Conservation (phyloP, 2,797 vertebrate species). For the Ataeniobius toweri region DNA sequence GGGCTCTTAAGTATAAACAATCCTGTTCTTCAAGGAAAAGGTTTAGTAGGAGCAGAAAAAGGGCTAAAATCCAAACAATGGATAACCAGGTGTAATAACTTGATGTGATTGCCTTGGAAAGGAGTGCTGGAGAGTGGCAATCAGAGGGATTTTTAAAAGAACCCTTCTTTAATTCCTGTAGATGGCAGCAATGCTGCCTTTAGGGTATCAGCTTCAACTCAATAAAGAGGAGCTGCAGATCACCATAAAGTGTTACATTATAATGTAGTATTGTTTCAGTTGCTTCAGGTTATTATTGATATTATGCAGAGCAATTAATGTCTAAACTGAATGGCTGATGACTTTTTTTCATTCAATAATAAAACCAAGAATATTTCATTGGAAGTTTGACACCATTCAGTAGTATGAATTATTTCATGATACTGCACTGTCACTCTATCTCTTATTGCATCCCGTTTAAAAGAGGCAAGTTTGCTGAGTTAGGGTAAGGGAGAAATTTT, state of each 20-base stretch:
- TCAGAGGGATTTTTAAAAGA: slow-evolving; percentile 2
- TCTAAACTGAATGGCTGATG: background rate
- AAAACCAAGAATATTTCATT: background rate
- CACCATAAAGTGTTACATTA: background rate
- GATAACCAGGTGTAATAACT: slow-evolving; percentile 27
- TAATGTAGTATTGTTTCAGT: background rate
- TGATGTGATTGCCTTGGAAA: slow-evolving; percentile 15
- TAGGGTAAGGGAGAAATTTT: background rate
- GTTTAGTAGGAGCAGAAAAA: background rate
- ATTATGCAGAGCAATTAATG: background rate
- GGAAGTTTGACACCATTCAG: background rate
- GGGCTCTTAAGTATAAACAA: slow-evolving; percentile 25
- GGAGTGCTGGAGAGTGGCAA: background rate
- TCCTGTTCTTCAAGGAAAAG: slow-evolving; percentile 6
- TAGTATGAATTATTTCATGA: background rate
- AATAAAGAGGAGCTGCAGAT: background rate
- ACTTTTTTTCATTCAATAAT: background rate
- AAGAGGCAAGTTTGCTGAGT: background rate
- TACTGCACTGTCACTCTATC: background rate
- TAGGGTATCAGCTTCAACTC: background rate
- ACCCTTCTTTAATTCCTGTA: background rate
- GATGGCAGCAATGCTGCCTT: background rate
- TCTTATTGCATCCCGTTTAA: background rate
- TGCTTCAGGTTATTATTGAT: background rate
- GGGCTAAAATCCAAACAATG: background rate